Evolutionary conservation across 2,113 vertebrate species (phyloP).

Genomic region (Vulpes vulpes): DNA sequence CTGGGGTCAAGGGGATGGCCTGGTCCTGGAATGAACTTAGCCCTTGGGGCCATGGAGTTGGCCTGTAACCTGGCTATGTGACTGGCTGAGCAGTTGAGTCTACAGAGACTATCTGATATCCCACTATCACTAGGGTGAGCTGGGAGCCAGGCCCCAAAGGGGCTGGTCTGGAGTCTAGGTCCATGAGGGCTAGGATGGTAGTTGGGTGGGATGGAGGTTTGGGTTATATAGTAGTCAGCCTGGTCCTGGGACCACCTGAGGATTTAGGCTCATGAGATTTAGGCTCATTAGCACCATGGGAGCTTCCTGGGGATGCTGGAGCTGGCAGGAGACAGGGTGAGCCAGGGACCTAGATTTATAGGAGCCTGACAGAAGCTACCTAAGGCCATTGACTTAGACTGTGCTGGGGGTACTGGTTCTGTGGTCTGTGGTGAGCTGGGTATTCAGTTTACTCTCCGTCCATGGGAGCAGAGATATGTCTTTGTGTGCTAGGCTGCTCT

Average conservation of each 20-base stretch:
- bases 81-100: not conserved
- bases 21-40: not conserved
- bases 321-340: not conserved
- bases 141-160: not conserved
- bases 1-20: not conserved
- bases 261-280: not conserved
- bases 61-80: not conserved
- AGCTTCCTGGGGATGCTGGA: not conserved
- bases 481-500: not conserved
- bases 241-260: not conserved
- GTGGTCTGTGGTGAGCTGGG: not conserved
- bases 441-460: not conserved
- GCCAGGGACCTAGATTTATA: not conserved
- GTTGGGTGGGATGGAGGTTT: not conserved
- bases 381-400: not conserved
- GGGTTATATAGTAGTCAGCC: not conserved
- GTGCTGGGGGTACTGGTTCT: not conserved
- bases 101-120: not conserved
- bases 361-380: not conserved
- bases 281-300: not conserved
- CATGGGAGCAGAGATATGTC: not conserved
- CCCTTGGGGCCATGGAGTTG: not conserved
- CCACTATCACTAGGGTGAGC: not conserved
- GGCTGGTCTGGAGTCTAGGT: not conserved
- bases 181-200: not conserved